These are phyloP conservation scores for Rousettus madagascariensis DNA, from an alignment of 2,797 vertebrate species.

Conservation along the genomic window DNA sequence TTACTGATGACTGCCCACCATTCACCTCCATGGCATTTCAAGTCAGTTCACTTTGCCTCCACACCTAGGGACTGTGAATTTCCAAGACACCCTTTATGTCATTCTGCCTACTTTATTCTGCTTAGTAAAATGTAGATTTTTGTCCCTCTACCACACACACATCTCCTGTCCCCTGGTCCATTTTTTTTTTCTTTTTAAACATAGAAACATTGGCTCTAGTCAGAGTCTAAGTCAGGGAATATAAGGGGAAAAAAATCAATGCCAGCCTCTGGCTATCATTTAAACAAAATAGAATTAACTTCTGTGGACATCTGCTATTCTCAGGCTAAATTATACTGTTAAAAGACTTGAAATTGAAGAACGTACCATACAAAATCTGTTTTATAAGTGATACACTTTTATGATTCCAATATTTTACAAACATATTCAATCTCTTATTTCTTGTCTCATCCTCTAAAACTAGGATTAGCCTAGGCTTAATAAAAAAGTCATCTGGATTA, in stretches of 20 bases:
- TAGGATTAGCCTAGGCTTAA: background rate
- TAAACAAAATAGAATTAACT: slow-evolving; percentile 56
- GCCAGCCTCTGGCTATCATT: slow-evolving; percentile 59
- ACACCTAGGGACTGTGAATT: background rate
- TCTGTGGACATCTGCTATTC: slow-evolving; percentile 54
- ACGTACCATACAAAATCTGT: slow-evolving; percentile 30
- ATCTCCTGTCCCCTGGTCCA: background rate
- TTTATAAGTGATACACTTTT: background rate
- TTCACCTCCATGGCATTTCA: background rate
- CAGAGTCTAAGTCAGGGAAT: background rate
- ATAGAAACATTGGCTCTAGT: slow-evolving; percentile 26
- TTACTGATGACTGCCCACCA: background rate
- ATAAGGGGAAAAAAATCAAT: slow-evolving; percentile 30
- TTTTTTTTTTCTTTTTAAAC: background rate
- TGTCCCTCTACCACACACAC: background rate
- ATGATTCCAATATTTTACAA: slow-evolving; percentile 53
- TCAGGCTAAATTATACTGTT: slow-evolving; percentile 38
- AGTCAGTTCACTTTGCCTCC: background rate
- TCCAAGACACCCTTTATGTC: background rate
- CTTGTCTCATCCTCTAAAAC: slow-evolving; percentile 32
- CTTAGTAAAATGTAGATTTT: slow-evolving; percentile 22
- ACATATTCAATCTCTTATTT: background rate
- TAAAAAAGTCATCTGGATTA: background rate
- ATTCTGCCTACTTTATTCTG: background rate
- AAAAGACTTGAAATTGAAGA: slow-evolving; percentile 48